Conservation (phyloP, 2,113 vertebrate species). For the Patagioenas fasciata region DNA sequence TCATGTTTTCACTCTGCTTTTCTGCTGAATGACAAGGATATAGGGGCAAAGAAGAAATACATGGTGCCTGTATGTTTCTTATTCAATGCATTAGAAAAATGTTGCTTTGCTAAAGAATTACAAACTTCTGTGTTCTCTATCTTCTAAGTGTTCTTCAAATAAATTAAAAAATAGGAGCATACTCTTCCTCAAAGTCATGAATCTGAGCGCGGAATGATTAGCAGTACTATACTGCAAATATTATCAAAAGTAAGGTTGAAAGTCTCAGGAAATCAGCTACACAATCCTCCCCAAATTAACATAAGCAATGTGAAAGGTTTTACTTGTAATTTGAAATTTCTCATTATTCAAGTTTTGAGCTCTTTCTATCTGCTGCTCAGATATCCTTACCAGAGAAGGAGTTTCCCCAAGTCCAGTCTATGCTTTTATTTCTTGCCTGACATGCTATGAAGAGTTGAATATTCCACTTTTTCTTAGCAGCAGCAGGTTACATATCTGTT, state of each 20-base stretch:
- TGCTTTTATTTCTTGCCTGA: not conserved
- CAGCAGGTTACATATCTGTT: not conserved
- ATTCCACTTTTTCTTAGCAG: not conserved
- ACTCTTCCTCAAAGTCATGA: not conserved
- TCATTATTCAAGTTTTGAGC: not conserved
- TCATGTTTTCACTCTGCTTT: not conserved
- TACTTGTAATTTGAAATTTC: not conserved
- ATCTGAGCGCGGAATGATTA: not conserved
- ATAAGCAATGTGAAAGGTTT: not conserved
- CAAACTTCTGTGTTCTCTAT: not conserved
- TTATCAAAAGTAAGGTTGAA: not conserved
- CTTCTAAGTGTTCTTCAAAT: not conserved
- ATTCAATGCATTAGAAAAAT: not conserved
- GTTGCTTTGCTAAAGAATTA: not conserved
- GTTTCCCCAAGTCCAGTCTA: not conserved
- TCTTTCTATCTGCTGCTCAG: not conserved
- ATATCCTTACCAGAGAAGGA: not conserved
- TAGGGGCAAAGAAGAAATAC: not conserved
- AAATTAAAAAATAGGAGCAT: not conserved
- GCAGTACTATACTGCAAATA: not conserved
- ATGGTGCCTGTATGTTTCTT: not conserved
- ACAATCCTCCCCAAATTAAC: not conserved
- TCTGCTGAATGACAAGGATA: not conserved
- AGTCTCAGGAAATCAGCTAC: not conserved
- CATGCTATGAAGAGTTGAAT: not conserved